These are phyloP conservation scores for Ophonus ardosiacus DNA, from an alignment of 2,888 invertebrate genomes.

Conservation along the genomic window DNA sequence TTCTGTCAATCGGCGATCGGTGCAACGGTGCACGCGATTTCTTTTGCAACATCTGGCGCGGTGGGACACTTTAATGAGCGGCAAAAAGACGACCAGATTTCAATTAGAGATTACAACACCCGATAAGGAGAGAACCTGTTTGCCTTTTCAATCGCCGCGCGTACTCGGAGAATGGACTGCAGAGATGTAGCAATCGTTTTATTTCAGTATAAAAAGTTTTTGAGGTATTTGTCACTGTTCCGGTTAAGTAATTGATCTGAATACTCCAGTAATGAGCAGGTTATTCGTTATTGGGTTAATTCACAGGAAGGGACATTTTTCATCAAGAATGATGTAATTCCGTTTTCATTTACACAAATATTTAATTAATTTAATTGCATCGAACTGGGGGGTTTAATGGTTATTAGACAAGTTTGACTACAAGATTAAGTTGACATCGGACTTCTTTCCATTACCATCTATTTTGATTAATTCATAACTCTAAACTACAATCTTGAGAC, in stretches of 20 bases:
- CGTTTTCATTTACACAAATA: background rate
- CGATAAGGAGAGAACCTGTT: constrained; percentile 63
- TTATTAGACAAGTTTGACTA: too few species aligned
- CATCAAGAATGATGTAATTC: background rate
- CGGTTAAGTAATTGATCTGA: constrained; percentile 14
- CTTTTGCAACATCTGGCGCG: constrained; percentile 57
- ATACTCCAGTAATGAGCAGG: background rate
- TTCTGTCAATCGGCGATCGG: background rate
- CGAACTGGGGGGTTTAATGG: too few species aligned
- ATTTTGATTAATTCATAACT: too few species aligned
- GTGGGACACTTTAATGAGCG: constrained; percentile 56
- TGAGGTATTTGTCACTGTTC: constrained; percentile 3
- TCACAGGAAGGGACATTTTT: background rate
- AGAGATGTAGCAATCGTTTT: constrained; percentile 35
- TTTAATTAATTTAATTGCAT: background rate
- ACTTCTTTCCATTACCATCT: too few species aligned
- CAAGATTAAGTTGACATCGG: too few species aligned
- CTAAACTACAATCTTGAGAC: too few species aligned
- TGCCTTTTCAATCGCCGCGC: constrained; percentile 32
- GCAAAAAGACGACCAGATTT: constrained; percentile 62
- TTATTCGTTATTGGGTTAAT: background rate
- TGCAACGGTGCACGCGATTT: constrained; percentile 53
- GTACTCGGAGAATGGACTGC: background rate
- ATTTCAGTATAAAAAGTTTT: background rate
- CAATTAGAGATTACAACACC: constrained; percentile 64